Evolutionary conservation across 2,888 invertebrate genomes (phyloP).

Genomic region (Drosophila borborema): DNA sequence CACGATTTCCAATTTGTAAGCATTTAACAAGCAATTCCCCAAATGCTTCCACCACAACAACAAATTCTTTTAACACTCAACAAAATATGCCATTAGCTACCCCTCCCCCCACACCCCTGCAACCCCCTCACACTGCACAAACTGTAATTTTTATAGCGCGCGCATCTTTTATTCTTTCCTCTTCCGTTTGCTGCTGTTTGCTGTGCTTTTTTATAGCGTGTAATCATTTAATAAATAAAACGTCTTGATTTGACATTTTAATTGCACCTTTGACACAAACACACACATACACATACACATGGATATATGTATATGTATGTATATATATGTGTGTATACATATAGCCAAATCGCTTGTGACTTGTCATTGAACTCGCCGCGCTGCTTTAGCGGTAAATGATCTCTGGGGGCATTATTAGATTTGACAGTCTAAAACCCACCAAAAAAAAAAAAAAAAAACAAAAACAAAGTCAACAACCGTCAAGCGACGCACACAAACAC

Average conservation of each 20-base stretch:
- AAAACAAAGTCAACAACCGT: constrained; percentile 10
- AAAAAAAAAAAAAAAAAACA: no score
- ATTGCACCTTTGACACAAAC: constrained; percentile 69
- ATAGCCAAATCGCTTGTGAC: constrained; percentile 8
- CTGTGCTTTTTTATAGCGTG: constrained; percentile 39
- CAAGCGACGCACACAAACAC: neutral
- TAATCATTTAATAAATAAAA: constrained; percentile 78
- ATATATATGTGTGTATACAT: neutral
- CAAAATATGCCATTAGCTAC: constrained; percentile 47
- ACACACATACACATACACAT: constrained; percentile 23
- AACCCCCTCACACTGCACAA: neutral
- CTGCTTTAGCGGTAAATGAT: constrained; percentile 62
- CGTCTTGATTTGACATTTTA: constrained; percentile 77
- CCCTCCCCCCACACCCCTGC: neutral
- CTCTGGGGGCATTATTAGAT: constrained; percentile 69
- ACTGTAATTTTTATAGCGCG: constrained; percentile 20
- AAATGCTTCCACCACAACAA: constrained; percentile 28
- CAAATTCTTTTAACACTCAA: constrained; percentile 42
- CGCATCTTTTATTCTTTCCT: neutral
- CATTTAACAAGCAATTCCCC: constrained; percentile 48
- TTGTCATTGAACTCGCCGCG: constrained; percentile 73
- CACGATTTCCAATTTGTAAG: constrained; percentile 49
- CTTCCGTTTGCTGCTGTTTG: neutral
- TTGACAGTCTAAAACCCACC: constrained; percentile 17
- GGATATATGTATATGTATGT: neutral